Evolutionary conservation across 2,888 invertebrate genomes (phyloP), one percentile per base, ranked within the genome.

Genomic region (Watsonalla binaria): DNA sequence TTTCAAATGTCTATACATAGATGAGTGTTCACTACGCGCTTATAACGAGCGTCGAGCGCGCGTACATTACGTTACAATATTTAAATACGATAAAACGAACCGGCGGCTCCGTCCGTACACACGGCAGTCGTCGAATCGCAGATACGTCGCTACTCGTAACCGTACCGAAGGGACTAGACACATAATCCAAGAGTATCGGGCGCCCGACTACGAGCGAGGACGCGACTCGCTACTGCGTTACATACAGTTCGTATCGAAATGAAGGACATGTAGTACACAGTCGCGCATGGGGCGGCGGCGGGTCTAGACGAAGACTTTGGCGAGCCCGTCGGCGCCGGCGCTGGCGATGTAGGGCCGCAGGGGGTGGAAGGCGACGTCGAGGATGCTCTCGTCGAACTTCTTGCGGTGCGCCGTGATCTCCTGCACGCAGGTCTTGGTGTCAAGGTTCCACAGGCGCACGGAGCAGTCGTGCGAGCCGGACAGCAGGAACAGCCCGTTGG

Each of bases 351-450:
- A 98, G 66, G 99, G 98, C 92, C 98, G 96, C 72, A 98, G 95
- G 73, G 99, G 98, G 92, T 99, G 99, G 94, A 99, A 99, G 76
- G 99, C 99, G 69, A 99, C 99, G 86, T 98, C 98, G 81, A 98
- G 94, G 92, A 99, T 99, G 84, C 98, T 97, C 92, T 99, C 99
- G 90, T 99, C 99, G 92, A 98, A 98, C 92, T 99, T 99, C 92
- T 99, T 99, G 77, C 99, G 95, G 92, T 99, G 99, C 70, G 99
- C 98, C 53, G 99, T 99, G 82, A 99, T 99, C 92, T 99, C 99
- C 90, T 99, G 99, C 74, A 99, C 97, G 92, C 99, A 99, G 59
- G 98, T 98, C 92, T 98, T 98, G 91, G 97, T 98, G 92, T 99
- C 98, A 81, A 99, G 93, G 92, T 99, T 98, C 99, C 99, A 99